phyloP scores from a whole-genome alignment of 2,888 invertebrate genomes.

The Amorpha juglandis region DNA sequence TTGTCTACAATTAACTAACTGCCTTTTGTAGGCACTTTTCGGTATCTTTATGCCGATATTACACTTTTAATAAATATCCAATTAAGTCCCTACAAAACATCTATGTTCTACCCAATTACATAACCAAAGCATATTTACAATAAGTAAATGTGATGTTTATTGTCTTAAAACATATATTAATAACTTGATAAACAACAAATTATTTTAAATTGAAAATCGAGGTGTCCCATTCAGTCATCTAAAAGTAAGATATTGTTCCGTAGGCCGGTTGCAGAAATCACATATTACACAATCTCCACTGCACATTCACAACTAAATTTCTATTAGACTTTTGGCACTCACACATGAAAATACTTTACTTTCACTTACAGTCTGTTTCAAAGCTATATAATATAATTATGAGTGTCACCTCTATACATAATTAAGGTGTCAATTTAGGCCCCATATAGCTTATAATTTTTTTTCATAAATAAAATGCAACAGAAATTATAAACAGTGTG shows the following conservation, averaged over 20 bases:
- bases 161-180: slow-evolving; percentile 10
- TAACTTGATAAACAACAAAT: slow-evolving; percentile 5
- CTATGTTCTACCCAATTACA: neutral
- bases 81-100: neutral
- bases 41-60: slow-evolving; percentile 34
- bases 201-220: neutral
- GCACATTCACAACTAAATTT: neutral
- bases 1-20: slow-evolving; percentile 37
- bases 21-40: slow-evolving; percentile 31
- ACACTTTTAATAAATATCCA: slow-evolving; percentile 17
- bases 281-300: neutral
- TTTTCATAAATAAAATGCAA: neutral
- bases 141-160: slow-evolving; percentile 5
- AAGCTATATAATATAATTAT: neutral
- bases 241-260: neutral
- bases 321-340: slow-evolving; percentile 22
- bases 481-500: neutral
- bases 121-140: slow-evolving; percentile 6
- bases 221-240: slow-evolving; percentile 2
- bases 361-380: neutral
- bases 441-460: neutral
- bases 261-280: slow-evolving; percentile 15
- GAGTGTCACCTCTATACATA: neutral
- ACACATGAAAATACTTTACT: slow-evolving; percentile 11
- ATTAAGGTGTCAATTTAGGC: neutral